These are phyloP conservation scores for Drosophila nr. perissopoda DNA, from an alignment of 2,888 invertebrate species.

Conservation along the genomic window DNA sequence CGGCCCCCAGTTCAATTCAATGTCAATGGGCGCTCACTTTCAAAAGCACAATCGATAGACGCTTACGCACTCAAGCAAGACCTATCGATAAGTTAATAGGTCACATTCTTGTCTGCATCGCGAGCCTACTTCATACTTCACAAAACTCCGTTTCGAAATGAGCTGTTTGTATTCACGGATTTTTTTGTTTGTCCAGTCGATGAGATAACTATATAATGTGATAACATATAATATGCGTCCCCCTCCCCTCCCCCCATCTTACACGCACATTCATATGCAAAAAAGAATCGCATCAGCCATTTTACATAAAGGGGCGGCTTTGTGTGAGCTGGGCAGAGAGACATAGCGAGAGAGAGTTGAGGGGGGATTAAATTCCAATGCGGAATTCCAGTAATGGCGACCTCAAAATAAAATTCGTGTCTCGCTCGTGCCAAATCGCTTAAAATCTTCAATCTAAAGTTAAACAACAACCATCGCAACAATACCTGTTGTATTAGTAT, in stretches of 20 bases:
- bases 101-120: background rate
- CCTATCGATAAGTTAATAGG: constrained; percentile 40
- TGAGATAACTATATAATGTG: constrained; percentile 47
- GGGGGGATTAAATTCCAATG: background rate
- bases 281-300: constrained; percentile 21
- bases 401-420: constrained; percentile 22
- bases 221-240: constrained; percentile 13
- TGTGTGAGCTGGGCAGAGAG: background rate
- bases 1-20: constrained; percentile 33
- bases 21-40: constrained; percentile 55
- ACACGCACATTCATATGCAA: constrained; percentile 31
- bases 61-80: constrained; percentile 21
- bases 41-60: constrained; percentile 42
- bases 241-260: background rate
- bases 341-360: background rate
- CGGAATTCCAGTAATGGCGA: constrained; percentile 21
- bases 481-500: constrained; percentile 44
- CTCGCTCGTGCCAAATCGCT: constrained; percentile 62
- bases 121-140: background rate
- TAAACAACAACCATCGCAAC: constrained; percentile 22
- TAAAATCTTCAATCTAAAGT: constrained; percentile 63
- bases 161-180: background rate
- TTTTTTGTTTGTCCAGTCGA: constrained; percentile 3
- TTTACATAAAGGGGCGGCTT: background rate
- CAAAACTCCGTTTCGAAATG: constrained; percentile 21